These are phyloP conservation scores for Phaonia tiefii DNA, from an alignment of 2,888 invertebrate genomes.

Conservation along the genomic window DNA sequence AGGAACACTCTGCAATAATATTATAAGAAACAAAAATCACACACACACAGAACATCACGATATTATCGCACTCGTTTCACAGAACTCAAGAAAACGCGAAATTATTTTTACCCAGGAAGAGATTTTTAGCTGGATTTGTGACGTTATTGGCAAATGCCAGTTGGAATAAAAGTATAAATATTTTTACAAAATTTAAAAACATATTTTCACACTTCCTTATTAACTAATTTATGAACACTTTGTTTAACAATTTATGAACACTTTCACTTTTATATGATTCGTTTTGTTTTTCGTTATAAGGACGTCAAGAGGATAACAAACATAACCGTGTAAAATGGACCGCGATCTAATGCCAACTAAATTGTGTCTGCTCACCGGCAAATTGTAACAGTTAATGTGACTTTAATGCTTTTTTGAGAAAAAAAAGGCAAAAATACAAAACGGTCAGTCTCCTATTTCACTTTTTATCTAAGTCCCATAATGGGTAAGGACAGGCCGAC, in stretches of 20 bases:
- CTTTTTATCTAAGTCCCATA: constrained; percentile 30
- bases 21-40: constrained; percentile 23
- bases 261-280: constrained; percentile 5
- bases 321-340: constrained; percentile 6
- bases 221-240: no score
- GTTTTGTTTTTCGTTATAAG: not conserved
- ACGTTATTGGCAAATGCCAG: not conserved
- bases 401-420: not conserved
- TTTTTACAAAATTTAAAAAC: no score
- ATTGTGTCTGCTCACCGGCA: constrained; percentile 53
- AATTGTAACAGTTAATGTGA: constrained; percentile 44
- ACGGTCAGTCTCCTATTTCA: constrained; percentile 34
- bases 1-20: constrained; percentile 76
- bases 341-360: constrained; percentile 33
- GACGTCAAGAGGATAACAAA: not conserved
- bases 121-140: constrained; percentile 42
- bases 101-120: constrained; percentile 55
- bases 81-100: not conserved
- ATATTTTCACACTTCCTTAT: no score
- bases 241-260: not conserved
- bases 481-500: constrained; percentile 21
- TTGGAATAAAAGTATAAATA: no score
- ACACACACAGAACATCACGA: not conserved
- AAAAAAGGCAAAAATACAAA: not conserved
- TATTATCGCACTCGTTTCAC: not conserved